phyloP scores from a whole-genome alignment of 2,113 vertebrate genomes.

The Pelobates fuscus region DNA sequence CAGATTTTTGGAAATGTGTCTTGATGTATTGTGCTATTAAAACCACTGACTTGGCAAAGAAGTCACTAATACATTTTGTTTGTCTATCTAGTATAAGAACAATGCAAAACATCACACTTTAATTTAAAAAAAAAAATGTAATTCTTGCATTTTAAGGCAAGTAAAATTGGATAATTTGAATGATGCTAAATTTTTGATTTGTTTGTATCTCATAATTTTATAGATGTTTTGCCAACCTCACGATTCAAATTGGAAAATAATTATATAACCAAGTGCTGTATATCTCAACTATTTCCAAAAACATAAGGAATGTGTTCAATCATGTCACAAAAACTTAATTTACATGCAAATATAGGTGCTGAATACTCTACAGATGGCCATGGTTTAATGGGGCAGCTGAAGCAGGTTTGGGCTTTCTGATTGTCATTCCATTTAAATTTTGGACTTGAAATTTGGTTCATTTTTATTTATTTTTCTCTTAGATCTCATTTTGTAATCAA shows the following conservation, averaged over 20 bases:
- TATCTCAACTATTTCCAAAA: background rate
- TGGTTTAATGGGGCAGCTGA: conserved; percentile 18
- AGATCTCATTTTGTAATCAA: conserved; percentile 37
- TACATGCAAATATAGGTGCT: background rate
- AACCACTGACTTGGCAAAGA: no score
- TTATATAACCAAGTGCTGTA: background rate
- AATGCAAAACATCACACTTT: no score
- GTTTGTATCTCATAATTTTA: no score
- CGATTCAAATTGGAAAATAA: background rate
- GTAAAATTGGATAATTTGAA: no score
- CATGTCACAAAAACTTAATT: background rate
- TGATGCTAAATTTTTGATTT: no score
- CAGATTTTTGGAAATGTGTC: no score
- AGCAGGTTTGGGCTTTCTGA: conserved; percentile 18
- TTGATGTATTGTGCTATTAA: no score
- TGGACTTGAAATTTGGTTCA: conserved; percentile 22
- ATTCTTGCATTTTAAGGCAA: no score
- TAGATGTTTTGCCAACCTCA: no score
- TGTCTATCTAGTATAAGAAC: no score
- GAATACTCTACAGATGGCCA: conserved; percentile 28
- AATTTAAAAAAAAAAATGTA: no score
- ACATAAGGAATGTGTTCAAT: background rate
- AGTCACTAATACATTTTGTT: no score
- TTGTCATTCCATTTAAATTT: conserved; percentile 33
- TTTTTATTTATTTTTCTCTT: background rate